These are phyloP conservation scores for Pteronotus mesoamericanus DNA, from an alignment of 2,797 vertebrate genomes.

Conservation along the genomic window DNA sequence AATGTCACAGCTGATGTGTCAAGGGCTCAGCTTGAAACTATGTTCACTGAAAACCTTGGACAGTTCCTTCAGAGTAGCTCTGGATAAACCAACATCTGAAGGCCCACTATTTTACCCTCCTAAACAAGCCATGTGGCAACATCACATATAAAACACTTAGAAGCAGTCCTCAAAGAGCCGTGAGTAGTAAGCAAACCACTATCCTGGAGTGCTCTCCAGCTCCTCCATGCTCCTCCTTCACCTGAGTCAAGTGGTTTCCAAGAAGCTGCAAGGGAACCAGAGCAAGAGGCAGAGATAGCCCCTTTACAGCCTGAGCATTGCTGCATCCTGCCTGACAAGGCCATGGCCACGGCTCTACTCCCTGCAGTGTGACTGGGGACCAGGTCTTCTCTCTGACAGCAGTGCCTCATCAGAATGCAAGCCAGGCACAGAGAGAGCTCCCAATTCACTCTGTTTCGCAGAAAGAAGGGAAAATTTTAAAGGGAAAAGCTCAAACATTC, in stretches of 20 bases:
- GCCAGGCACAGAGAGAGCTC: background rate
- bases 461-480: background rate
- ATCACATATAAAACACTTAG: background rate
- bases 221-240: background rate
- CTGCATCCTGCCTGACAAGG: accelerated
- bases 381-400: too few species aligned
- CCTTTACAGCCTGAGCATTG: background rate
- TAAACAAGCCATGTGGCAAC: background rate
- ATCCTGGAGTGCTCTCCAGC: background rate
- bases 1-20: background rate
- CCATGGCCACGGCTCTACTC: background rate
- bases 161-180: accelerated
- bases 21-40: background rate
- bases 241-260: background rate
- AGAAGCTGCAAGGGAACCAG: background rate
- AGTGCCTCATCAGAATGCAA: background rate
- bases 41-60: background rate
- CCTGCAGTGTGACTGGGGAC: background rate
- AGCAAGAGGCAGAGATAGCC: background rate
- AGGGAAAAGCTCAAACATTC: background rate
- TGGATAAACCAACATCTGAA: background rate
- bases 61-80: background rate
- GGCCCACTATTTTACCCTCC: background rate
- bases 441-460: background rate
- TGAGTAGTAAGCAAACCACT: accelerated